Evolutionary conservation across 2,113 vertebrate genomes (phyloP).

Genomic region (Nematolebias whitei): DNA sequence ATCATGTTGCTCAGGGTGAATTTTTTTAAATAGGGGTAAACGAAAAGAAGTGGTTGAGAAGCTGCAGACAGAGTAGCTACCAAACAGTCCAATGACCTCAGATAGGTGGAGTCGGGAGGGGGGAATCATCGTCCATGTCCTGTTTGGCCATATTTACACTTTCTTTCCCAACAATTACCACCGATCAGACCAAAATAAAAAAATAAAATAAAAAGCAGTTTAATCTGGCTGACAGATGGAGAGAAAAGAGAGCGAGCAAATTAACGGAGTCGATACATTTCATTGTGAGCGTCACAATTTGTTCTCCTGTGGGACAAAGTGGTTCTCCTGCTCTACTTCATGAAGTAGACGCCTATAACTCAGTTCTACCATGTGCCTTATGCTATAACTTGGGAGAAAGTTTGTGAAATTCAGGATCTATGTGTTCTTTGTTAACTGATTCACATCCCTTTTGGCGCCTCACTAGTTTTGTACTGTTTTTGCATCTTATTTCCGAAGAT

Average conservation of each 20-base stretch:
- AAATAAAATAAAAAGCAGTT: slow-evolving; percentile 76
- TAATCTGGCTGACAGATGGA: slow-evolving; percentile 90
- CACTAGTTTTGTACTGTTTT: slow-evolving; percentile 99
- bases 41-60: slow-evolving; percentile 37
- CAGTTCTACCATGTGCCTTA: slow-evolving; percentile 99
- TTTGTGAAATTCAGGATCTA: slow-evolving; percentile 99
- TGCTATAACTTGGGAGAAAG: slow-evolving; percentile 97
- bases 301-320: slow-evolving; percentile 97
- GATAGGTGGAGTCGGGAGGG: slow-evolving; percentile 62
- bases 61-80: slow-evolving; percentile 55
- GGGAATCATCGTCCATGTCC: slow-evolving; percentile 65
- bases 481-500: slow-evolving; percentile 98
- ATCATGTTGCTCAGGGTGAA: slow-evolving; percentile 97
- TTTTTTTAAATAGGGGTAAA: slow-evolving; percentile 75
- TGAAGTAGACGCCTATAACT: slow-evolving; percentile 95
- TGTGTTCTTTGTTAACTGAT: slow-evolving; percentile 99
- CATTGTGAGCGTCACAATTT: slow-evolving; percentile 92
- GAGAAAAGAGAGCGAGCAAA: slow-evolving; percentile 70
- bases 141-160: slow-evolving; percentile 87
- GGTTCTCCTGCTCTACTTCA: slow-evolving; percentile 95
- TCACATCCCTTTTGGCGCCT: slow-evolving; percentile 97
- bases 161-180: slow-evolving; percentile 94
- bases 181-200: slow-evolving; percentile 96
- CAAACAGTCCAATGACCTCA: slow-evolving; percentile 68
- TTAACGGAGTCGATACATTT: slow-evolving; percentile 81